Conservation (phyloP, 2,113 vertebrate species). For the Sorex fumeus region DNA sequence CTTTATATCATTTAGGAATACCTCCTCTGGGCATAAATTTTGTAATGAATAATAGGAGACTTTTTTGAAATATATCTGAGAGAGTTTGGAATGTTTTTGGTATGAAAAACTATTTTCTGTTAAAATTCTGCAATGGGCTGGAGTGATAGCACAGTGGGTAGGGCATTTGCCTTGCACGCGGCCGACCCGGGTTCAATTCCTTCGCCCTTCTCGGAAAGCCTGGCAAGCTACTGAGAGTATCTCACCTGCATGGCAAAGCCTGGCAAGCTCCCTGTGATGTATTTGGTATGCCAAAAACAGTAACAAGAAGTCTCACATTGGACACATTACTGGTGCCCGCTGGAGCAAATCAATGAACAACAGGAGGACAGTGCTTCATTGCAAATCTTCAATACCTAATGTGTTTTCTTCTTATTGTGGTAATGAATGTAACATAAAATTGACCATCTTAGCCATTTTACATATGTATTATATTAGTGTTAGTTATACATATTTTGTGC, state of each 20-base stretch:
- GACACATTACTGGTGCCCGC: too few species aligned
- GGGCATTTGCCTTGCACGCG: too few species aligned
- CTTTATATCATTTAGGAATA: slow-evolving; percentile 69
- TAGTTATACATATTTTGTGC: slow-evolving; percentile 26
- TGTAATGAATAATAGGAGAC: slow-evolving; percentile 54
- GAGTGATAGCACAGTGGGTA: too few species aligned
- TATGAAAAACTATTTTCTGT: slow-evolving; percentile 59
- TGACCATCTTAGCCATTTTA: neutral
- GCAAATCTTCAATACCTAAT: slow-evolving; percentile 24
- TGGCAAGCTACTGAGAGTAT: too few species aligned
- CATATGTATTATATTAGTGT: neutral
- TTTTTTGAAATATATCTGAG: neutral
- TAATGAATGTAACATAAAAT: neutral
- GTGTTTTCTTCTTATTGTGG: slow-evolving; percentile 23
- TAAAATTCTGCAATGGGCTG: too few species aligned
- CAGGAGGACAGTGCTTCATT: slow-evolving; percentile 2
- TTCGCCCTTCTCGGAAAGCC: too few species aligned
- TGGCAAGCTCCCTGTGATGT: too few species aligned
- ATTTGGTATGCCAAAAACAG: too few species aligned
- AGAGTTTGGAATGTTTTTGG: slow-evolving; percentile 48
- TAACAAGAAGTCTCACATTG: too few species aligned
- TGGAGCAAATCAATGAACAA: too few species aligned
- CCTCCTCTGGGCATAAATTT: slow-evolving; percentile 34
- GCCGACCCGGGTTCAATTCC: too few species aligned
- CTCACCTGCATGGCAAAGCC: too few species aligned